These are phyloP conservation scores for Vireo altiloquus DNA, from an alignment of 2,113 vertebrate species.

Conservation along the genomic window DNA sequence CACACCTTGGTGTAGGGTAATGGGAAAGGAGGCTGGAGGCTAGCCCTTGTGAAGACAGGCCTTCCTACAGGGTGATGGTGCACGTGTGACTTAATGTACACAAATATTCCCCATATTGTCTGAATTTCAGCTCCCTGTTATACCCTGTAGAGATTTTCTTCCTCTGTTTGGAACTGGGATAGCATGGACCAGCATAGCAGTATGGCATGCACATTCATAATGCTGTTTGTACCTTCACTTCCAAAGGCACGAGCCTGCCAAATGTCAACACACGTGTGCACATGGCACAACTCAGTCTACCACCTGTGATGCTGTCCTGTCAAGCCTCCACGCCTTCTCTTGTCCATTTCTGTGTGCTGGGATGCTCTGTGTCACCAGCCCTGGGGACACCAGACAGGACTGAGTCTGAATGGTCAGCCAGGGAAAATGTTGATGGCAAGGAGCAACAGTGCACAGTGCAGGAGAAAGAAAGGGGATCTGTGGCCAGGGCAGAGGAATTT, in stretches of 20 bases:
- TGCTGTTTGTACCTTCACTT: neutral
- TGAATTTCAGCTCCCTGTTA: neutral
- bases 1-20: neutral
- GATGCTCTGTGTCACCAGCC: neutral
- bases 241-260: neutral
- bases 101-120: neutral
- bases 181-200: neutral
- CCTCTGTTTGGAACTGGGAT: neutral
- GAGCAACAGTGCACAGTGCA: accelerated
- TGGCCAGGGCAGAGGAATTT: neutral
- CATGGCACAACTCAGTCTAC: neutral
- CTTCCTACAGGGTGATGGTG: neutral
- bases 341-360: neutral
- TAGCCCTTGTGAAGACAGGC: neutral
- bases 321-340: neutral
- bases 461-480: neutral
- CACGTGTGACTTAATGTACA: neutral
- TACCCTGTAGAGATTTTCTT: neutral
- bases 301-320: neutral
- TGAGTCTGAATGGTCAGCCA: neutral
- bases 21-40: neutral
- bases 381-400: neutral
- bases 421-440: neutral
- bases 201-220: neutral
- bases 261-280: neutral